These are phyloP conservation scores for Hypomesus transpacificus DNA, from an alignment of 2,113 vertebrate genomes.

Conservation along the genomic window DNA sequence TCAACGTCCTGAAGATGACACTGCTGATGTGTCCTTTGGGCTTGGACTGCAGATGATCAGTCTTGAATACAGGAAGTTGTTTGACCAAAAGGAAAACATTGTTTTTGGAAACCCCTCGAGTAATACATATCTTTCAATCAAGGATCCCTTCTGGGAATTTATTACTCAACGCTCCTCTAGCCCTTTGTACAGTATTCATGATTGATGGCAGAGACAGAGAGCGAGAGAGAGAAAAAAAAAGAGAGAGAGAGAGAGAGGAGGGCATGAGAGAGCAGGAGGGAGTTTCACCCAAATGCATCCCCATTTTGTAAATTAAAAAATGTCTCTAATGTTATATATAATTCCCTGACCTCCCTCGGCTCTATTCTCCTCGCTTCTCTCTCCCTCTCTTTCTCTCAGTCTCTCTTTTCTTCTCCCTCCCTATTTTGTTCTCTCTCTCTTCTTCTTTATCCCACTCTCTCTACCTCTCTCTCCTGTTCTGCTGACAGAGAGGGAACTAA, in stretches of 20 bases:
- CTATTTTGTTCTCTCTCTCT: conserved; percentile 8
- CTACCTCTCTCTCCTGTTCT: conserved; percentile 37
- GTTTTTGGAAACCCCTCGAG: not conserved
- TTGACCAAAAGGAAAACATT: too few relatives aligned
- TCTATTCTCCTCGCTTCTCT: conserved; percentile 27
- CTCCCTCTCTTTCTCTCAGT: conserved; percentile 24
- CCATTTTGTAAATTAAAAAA: conserved; percentile 57
- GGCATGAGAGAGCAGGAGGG: conserved; percentile 13
- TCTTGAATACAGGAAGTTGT: too few relatives aligned
- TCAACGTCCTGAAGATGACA: not conserved
- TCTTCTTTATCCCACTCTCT: conserved; percentile 4
- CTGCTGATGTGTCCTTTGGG: not conserved
- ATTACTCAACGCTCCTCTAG: not conserved
- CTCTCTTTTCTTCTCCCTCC: conserved; percentile 23
- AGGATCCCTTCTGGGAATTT: not conserved
- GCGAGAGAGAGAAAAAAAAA: not conserved
- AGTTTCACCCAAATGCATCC: conserved; percentile 32
- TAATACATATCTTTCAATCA: not conserved
- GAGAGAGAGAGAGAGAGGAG: conserved; percentile 22
- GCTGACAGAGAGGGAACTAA: conserved; percentile 64
- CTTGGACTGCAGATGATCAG: too few relatives aligned
- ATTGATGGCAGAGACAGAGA: conserved; percentile 6
- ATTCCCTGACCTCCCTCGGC: conserved; percentile 40
- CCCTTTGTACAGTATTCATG: too few relatives aligned
- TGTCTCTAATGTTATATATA: conserved; percentile 41